phyloP scores from a whole-genome alignment of 2,888 invertebrate genomes.

The Plebejus anna region DNA sequence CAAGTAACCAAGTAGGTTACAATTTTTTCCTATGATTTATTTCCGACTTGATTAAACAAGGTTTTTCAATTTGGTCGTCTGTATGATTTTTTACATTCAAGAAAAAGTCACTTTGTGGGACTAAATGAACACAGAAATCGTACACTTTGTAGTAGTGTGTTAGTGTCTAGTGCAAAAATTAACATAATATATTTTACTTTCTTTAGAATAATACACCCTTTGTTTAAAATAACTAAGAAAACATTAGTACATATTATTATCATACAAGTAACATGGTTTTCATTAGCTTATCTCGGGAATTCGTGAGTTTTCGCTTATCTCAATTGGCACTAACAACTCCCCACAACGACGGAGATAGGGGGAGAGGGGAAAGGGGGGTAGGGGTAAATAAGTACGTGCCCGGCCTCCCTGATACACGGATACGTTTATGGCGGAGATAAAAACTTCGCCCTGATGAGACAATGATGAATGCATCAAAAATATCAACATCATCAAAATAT shows the following conservation, averaged over 20 bases:
- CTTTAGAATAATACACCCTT: not conserved
- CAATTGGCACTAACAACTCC: conserved; percentile 49
- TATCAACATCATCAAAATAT: not conserved
- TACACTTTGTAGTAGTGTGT: no score
- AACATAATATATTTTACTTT: no score
- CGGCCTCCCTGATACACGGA: conserved; percentile 29
- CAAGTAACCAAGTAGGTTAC: no score
- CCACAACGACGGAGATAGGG: conserved; percentile 33
- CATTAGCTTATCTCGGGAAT: conserved; percentile 52
- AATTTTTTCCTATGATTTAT: no score
- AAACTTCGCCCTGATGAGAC: conserved; percentile 9
- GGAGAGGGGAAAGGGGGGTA: conserved; percentile 21
- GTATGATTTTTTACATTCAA: no score
- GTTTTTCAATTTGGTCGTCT: no score
- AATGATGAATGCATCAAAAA: conserved; percentile 1
- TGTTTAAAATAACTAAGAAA: not conserved
- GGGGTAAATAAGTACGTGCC: conserved; percentile 35
- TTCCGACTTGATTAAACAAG: no score
- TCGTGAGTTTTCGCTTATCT: conserved; percentile 63
- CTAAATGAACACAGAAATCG: no score
- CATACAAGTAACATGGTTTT: conserved; percentile 8
- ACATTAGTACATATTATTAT: not conserved
- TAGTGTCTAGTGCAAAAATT: no score
- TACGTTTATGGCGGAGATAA: not conserved
- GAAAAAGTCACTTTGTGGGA: no score